Conservation (phyloP, 2,888 invertebrate genomes). For the Erebia ligea region DNA sequence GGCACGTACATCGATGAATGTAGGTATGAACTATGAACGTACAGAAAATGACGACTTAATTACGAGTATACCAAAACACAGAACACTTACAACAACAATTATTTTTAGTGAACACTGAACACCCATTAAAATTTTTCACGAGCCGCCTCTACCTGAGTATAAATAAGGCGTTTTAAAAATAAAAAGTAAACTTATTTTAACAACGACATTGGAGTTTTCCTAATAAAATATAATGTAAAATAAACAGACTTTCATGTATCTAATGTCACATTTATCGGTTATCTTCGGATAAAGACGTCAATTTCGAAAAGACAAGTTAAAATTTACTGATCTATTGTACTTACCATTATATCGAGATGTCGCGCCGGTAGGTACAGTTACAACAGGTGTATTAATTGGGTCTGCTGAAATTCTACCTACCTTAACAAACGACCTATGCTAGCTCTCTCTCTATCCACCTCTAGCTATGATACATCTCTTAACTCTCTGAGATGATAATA, state of each 20-base stretch:
- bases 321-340: conserved; percentile 30
- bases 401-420: background rate
- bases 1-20: too few species aligned
- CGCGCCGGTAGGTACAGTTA: background rate
- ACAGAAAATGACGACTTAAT: too few species aligned
- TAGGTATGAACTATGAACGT: too few species aligned
- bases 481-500: background rate
- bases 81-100: too few species aligned
- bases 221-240: background rate
- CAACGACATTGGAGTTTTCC: conserved; percentile 9
- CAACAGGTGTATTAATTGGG: background rate
- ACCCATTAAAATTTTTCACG: too few species aligned
- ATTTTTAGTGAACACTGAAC: too few species aligned
- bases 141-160: background rate
- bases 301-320: conserved; percentile 32
- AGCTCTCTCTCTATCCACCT: too few species aligned
- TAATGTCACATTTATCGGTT: conserved; percentile 52
- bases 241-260: background rate
- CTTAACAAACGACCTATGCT: too few species aligned
- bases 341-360: conserved; percentile 25
- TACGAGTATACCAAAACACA: too few species aligned
- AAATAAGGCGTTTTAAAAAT: background rate
- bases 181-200: background rate
- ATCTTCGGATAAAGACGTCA: conserved; percentile 53
- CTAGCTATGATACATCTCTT: too few species aligned